Base-by-base conservation (phyloP, 2,797 vertebrate species). In the Neosalanx taihuensis region DNA sequence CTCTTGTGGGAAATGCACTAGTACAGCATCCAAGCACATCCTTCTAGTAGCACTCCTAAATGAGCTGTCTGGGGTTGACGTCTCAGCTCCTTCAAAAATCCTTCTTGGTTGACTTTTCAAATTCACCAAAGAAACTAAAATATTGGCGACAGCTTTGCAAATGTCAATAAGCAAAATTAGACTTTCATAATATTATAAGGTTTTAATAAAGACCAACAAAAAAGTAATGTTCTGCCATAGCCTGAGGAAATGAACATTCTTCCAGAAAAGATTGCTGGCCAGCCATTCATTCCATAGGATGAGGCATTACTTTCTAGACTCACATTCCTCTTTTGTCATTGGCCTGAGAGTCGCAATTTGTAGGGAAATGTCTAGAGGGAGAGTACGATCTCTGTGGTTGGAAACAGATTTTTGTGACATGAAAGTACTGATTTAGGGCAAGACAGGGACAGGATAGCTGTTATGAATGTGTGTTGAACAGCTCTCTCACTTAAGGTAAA, bases 401-500 rank as follows among this genome's bases (percentile, higher is more conserved):
- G 62, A 35, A 73, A 53, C 74, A 31, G 59, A 72, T 75, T 20
- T 77, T 46, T 60, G 74, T 61, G 59, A 9, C 62, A 70, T 81
- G 53, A 72, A 69, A 65, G 65, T 64, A 65, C 66, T 65, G 65
- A 64, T 58, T 63, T 51, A 10, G 49, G 72, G 73, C 66, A 72
- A 35, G 30, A 71, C n/a, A 33, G 31, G 59, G 31, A 33, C 72
- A 46, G 59, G 56, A 67, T 67, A 53, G 51, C 53, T 23, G n/a
- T 62, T 74, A 76, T 58, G 66, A 79, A 75, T 70, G 66, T 79
- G 72, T 72, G 64, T 74, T 76, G 69, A 60, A 53, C 72, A 75
- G 83, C 78, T 78, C 73, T 78, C 79, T 80, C 77, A 72, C 60
- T 56, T 83, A 72, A 80, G 77, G 83, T 77, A 20, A 79, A 83